These are phyloP conservation scores for Odobenus rosmarus DNA, from an alignment of 2,113 vertebrate species.

Conservation along the genomic window DNA sequence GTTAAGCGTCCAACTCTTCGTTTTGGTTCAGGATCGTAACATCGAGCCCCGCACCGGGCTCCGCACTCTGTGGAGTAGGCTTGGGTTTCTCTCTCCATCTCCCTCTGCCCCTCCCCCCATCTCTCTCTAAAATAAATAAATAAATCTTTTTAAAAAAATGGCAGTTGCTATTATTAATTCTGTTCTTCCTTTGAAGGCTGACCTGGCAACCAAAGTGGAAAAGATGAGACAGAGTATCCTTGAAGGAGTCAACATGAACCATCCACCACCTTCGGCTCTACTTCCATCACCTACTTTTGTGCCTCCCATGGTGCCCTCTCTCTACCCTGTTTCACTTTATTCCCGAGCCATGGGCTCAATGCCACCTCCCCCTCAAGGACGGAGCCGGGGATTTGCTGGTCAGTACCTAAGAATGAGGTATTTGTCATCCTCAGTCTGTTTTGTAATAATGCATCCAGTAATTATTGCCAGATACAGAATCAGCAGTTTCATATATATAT, in stretches of 20 bases:
- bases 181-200: conserved; percentile 76
- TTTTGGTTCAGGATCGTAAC: neutral
- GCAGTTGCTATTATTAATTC: conserved; percentile 44
- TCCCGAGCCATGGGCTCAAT: conserved; percentile 90
- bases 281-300: conserved; percentile 90
- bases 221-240: conserved; percentile 96
- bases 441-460: neutral
- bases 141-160: neutral
- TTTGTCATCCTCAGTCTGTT: conserved; percentile 21
- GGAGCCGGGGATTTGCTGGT: conserved; percentile 93
- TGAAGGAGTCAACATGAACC: conserved; percentile 93
- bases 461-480: neutral
- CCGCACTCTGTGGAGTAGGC: neutral
- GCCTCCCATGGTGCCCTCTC: conserved; percentile 90
- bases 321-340: conserved; percentile 92
- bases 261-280: conserved; percentile 91
- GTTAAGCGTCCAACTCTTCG: neutral
- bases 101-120: neutral
- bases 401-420: conserved; percentile 58
- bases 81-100: neutral
- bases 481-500: neutral
- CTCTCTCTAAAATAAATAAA: neutral
- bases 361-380: conserved; percentile 87
- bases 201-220: conserved; percentile 92
- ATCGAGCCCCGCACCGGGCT: neutral